Evolutionary conservation across 2,113 vertebrate species (phyloP), one percentile per base, ranked within the genome.

Genomic region (Otis tarda): DNA sequence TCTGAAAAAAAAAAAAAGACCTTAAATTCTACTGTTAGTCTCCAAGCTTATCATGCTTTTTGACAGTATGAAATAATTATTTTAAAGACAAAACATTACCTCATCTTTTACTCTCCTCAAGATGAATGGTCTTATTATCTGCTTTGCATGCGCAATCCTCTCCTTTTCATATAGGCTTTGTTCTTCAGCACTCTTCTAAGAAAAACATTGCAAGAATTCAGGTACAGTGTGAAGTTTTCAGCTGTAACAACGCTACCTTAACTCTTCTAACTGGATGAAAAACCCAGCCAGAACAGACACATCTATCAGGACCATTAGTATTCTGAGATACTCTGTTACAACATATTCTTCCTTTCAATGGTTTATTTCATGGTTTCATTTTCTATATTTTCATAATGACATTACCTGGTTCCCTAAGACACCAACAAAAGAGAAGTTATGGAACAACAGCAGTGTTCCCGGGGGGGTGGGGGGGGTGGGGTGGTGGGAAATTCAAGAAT

Each of bases 61-160:
- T 35, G 22, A 39, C 33, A 63, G 61, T 5, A 83, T 0, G 7
- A 91, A 86, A 20, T 8, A 3, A 61, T 37, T 8, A 71, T 67
- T 71, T 78, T 61, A 27, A 78, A 93, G 30, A 67, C 31, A 88
- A 93, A 88, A 56, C 5, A 10, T 98, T 98, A 99, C 99, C 98
- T 99, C 99, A 82, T 97, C 98, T 97, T 99, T 99, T 37, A 99
- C 97, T 98, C 99, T 98, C 96, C 99, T 98, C 91, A 99, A 97
- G 94, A 99, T 99, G 90, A 99, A 99, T 7, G 99, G 99, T 91
- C 99, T 99, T 98, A 99, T 99, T 95, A 99, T 99, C 96, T 99
- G 99, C 95, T 99, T 99, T 63, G 99, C 99, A 53, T 99, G 99
- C 95, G 98, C 98, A 92, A 99, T 99, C 94, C 99, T 98, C 60